Evolutionary conservation across 1,140 invertebrate species (phyloP).

Genomic region (Rhynchophorus ferrugineus): DNA sequence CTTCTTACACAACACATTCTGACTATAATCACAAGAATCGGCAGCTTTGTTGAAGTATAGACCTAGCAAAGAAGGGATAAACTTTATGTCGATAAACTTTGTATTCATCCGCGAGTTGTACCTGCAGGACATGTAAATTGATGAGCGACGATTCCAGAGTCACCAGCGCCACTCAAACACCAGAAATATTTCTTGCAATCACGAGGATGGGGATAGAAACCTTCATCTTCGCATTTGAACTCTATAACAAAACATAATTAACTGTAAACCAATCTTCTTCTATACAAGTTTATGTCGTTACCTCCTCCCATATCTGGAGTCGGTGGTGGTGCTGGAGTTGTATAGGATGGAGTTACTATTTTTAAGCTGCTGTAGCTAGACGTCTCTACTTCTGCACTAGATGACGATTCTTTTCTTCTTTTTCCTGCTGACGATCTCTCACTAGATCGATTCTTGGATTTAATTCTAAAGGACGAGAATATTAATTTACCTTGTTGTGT

Average conservation of each 20-base stretch:
- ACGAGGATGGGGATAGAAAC: conserved; percentile 85
- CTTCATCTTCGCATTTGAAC: conserved; percentile 89
- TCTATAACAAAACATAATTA: conserved; percentile 44
- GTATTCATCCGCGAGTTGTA: conserved; percentile 28
- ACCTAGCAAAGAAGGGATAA: conserved; percentile 44
- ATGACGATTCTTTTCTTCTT: conserved; percentile 18
- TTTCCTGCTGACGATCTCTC: conserved; percentile 4
- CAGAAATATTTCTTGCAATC: conserved; percentile 94
- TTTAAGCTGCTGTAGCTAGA: conserved; percentile 42
- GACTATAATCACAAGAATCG: conserved; percentile 85
- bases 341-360: conserved; percentile 39
- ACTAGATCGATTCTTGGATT: conserved; percentile 21
- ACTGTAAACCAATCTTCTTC: no score
- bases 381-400: conserved; percentile 12
- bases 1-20: conserved; percentile 74
- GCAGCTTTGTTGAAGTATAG: conserved; percentile 85
- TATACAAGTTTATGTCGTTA: no score
- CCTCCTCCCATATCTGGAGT: conserved; percentile 82
- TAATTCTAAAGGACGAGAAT: conserved; percentile 16
- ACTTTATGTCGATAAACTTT: background rate
- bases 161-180: conserved; percentile 83
- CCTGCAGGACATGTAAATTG: conserved; percentile 89
- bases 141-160: conserved; percentile 83
- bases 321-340: conserved; percentile 78
- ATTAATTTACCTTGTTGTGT: no score